A percentile compares a stretch with the other conserved stretches of the same genome.
phyloP scores from a whole-genome alignment of 1,140 invertebrate genomes.

The Ceratosolen solmsi region DNA sequence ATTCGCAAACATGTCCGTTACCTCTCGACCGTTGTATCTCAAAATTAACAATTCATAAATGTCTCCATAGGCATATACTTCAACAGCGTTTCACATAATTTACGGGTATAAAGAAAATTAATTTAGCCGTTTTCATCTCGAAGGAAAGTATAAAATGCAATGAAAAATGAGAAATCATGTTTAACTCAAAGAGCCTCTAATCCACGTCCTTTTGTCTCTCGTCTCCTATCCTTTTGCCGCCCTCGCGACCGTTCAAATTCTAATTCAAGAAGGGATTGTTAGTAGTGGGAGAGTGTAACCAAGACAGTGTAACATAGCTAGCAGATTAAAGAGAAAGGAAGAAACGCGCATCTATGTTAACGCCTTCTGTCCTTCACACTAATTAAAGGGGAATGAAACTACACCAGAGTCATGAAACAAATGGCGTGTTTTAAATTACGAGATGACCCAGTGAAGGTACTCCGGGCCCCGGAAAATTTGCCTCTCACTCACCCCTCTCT shows the following conservation, averaged over 20 bases:
- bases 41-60: conserved; percentile 27
- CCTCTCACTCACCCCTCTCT: background rate
- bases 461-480: conserved; percentile 2
- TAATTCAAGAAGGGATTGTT: conserved; percentile 28
- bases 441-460: conserved; percentile 43
- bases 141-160: background rate
- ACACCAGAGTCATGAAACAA: conserved; percentile 27
- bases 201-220: background rate
- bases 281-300: background rate
- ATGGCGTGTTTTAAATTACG: conserved; percentile 38
- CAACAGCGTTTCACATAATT: conserved; percentile 33
- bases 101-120: conserved; percentile 34
- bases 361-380: conserved; percentile 2
- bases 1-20: too few relatives aligned
- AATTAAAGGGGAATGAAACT: conserved; percentile 40
- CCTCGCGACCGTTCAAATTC: background rate
- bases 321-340: background rate
- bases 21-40: background rate
- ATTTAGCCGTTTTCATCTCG: conserved; percentile 15
- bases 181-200: conserved; percentile 9
- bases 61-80: background rate
- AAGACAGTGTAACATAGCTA: background rate
- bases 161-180: conserved; percentile 9
- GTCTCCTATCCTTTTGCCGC: background rate
- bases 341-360: conserved; percentile 13